Base-by-base conservation (phyloP, 37 sponge, comb jelly and placozoan genomes). In the Theonella swinhoei region DNA sequence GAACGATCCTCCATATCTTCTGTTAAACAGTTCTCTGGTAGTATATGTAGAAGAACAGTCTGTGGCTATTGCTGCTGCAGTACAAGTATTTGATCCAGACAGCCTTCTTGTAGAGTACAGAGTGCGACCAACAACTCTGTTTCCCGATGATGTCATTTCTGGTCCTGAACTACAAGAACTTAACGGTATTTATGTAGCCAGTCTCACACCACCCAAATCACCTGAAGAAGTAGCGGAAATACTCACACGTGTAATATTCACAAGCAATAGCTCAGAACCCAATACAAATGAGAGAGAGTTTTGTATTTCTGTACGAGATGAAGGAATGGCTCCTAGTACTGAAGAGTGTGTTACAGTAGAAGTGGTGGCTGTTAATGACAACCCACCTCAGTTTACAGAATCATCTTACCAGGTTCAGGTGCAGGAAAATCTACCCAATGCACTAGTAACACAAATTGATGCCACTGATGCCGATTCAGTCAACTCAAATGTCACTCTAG, bases 401-500 rank as follows among this genome's bases (percentile, higher is more conserved):
- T 14, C 20, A 9, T 32, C 39, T 0, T 80, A 81, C 42, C 22
- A 24, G 1, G 83, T 59, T 33, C 35, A 24, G n/a, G 78, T 91
- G 42, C 8, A 54, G 0, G 93, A 88, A 28, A 83, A 70, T 64
- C 11, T 2, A 47, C 31, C 73, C 1, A 67, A 33, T 32, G 65
- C 61, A 0, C 22, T 39, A 28, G 86, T 76, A 1, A 9, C 47
- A 24, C 26, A n/a, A 33, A 32, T 80, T 31, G 38, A 40, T 20
- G 93, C 83, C 8, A 85, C 64, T 19, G 93, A 93, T 60, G 66
- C 22, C 2, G 93, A 93, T 34, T 68, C 84, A 19, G 22, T 69
- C 60, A 85, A 83, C 47, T 59, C 75, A 26, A 22, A 28, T 1
- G 22, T 17, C 0, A 1, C 2, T 8, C 64, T 82, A 3, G 35